Conservation (phyloP, 1,140 invertebrate species). For the Lepidotrigona ventralis region DNA sequence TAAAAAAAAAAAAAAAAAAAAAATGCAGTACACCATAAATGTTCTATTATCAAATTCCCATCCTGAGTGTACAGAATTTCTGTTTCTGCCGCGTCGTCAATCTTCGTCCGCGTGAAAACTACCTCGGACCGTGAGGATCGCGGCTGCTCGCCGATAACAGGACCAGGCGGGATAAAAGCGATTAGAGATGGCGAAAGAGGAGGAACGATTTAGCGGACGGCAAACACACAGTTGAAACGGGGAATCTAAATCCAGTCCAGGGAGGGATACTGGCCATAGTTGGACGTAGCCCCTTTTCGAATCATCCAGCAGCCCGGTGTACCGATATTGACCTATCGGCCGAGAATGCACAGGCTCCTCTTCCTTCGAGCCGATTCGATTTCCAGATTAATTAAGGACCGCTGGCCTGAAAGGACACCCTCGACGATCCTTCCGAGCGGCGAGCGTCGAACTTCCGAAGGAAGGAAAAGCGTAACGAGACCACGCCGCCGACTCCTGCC, state of each 20-base stretch:
- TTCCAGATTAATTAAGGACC: conserved; percentile 68
- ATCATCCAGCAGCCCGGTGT: conserved; percentile 24
- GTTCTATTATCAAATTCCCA: too few species aligned
- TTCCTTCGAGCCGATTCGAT: conserved; percentile 55
- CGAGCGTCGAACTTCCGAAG: background rate
- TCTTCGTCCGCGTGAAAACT: background rate
- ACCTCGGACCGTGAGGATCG: background rate
- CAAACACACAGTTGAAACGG: conserved; percentile 49
- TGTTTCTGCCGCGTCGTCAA: too few species aligned
- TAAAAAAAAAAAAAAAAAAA: too few species aligned
- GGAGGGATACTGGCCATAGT: conserved; percentile 21
- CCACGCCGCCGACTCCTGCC: conserved; percentile 33
- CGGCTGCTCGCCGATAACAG: background rate
- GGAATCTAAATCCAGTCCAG: conserved; percentile 46
- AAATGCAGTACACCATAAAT: too few species aligned
- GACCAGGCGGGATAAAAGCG: conserved; percentile 35
- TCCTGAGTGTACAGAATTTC: too few species aligned
- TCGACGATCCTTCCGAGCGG: conserved; percentile 52
- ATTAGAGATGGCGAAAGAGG: conserved; percentile 24
- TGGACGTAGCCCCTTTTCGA: conserved; percentile 16
- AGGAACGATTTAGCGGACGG: conserved; percentile 16
- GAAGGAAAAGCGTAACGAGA: conserved; percentile 53
- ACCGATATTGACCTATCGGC: conserved; percentile 53
- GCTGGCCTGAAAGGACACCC: conserved; percentile 61
- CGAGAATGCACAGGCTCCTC: conserved; percentile 28